Percentiles rank a stretch among this genome's conserved stretches.
Conservation (phyloP, 2,113 vertebrate genomes). For the Odocoileus virginianus region DNA sequence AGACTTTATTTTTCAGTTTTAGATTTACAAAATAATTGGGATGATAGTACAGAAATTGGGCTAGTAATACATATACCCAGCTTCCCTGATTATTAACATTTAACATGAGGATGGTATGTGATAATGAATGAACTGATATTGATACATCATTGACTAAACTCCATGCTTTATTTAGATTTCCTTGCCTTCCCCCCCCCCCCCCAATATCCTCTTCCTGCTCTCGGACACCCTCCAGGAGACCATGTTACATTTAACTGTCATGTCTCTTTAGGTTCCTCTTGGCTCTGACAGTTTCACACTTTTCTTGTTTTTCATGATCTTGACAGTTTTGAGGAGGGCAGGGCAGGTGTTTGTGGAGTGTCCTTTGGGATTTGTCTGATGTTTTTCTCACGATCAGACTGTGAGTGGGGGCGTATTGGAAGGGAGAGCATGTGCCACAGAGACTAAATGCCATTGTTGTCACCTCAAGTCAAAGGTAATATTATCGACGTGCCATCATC, state of each 20-base stretch:
- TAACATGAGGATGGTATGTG: neutral
- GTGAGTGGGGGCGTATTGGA: neutral
- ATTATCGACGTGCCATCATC: rapidly evolving
- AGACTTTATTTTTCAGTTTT: neutral
- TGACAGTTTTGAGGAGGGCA: neutral
- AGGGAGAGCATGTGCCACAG: neutral
- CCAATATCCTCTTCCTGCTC: neutral
- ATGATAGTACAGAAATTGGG: no score
- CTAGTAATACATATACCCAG: neutral
- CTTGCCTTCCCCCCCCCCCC: neutral
- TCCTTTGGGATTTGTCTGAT: neutral
- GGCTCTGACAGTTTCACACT: neutral
- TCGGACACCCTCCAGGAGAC: neutral
- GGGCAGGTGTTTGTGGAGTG: neutral
- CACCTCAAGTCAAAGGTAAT: neutral
- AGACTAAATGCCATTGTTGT: rapidly evolving
- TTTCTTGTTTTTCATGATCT: no score
- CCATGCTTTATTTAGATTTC: neutral
- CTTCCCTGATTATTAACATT: neutral
- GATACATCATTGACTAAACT: no score
- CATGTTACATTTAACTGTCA: rapidly evolving
- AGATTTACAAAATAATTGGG: neutral
- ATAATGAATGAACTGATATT: neutral
- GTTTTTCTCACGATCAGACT: neutral
- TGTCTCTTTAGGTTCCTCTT: neutral